Base-by-base conservation (phyloP, 2,113 vertebrate genomes). In the Monopterus albus region DNA sequence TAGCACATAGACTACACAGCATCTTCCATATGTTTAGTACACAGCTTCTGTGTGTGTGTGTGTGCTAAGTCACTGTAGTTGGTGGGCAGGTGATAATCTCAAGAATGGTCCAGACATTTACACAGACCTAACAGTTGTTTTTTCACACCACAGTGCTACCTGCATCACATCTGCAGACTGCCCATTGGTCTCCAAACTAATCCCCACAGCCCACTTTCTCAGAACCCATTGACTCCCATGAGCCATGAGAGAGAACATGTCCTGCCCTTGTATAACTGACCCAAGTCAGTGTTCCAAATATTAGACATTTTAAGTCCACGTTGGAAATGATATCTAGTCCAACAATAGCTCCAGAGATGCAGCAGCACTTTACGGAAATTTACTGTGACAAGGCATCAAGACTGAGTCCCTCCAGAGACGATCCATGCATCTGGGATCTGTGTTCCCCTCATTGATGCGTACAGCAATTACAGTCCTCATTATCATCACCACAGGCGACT, bases 71-170 rank as follows among this genome's bases (percentile, higher is more conserved):
- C 62, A n/a, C 72, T 71, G 36, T 72, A 80, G 79, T 90, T 92
- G 75, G 78, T 80, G 61, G 78, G 82, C 84, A 83, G 84, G 87
- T 92, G 91, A 89, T 78, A 88, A 87, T 87, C 78, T 83, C 83
- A 75, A 76, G 60, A 89, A 75, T 81, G 73, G 83, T 87, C 66
- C 63, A 77, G 79, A 86, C 87, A 83, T 93, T 93, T 89, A 84
- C 90, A 88, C 82, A 92, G 87, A 90, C 84, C 86, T 70, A 81
- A 89, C 36, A 90, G 88, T 91, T 94, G 87, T 92, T 93, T 92
- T 90, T 90, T 94, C 85, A 88, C 92, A 91, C 84, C 55, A 81
- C 28, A 79, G 70, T 89, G 90, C 81, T 88, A 93, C 92, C 89
- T 93, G 88, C 91, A 93, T 85, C 83, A 88, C 90, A 93, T 88